These are phyloP conservation scores for Octomys mimax DNA, from an alignment of 2,797 vertebrate genomes.

Conservation along the genomic window DNA sequence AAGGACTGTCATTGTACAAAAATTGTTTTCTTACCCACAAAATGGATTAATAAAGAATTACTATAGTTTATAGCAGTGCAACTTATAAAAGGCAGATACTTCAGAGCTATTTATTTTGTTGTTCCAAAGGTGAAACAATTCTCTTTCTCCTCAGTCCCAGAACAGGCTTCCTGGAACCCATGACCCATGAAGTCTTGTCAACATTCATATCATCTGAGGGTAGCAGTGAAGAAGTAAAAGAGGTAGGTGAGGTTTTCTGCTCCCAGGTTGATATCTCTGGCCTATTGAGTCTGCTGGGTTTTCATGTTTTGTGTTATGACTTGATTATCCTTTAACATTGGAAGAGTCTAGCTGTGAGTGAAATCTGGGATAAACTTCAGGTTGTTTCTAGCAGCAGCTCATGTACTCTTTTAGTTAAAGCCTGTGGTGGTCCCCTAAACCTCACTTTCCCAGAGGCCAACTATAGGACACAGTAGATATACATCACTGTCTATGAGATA, in stretches of 20 bases:
- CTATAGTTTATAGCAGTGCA: not conserved
- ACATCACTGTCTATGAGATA: conserved; percentile 21
- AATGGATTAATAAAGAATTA: conserved; percentile 50
- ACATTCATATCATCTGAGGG: not conserved
- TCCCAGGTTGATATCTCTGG: not conserved
- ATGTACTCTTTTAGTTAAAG: not conserved
- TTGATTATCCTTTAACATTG: not conserved
- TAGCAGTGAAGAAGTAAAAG: conserved; percentile 43
- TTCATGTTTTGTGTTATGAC: not conserved
- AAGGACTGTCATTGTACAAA: conserved; percentile 27
- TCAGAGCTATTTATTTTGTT: conserved; percentile 59
- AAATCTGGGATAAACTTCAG: not conserved
- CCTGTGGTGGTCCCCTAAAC: not conserved
- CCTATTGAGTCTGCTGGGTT: not conserved
- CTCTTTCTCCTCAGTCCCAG: conserved; percentile 59
- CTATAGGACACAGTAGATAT: not conserved
- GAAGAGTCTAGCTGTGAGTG: not conserved
- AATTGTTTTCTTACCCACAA: conserved; percentile 65
- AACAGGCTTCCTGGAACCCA: conserved; percentile 52
- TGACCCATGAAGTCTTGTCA: conserved; percentile 69
- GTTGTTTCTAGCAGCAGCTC: not conserved
- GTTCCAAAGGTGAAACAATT: conserved; percentile 57
- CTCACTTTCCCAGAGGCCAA: not conserved
- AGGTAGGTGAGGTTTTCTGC: conserved; percentile 66
- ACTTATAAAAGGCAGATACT: conserved; percentile 50